A percentile compares a stretch with the other conserved stretches of the same genome.
These are phyloP conservation scores for Scatophagus argus DNA, from an alignment of 2,113 vertebrate species.

Conservation along the genomic window DNA sequence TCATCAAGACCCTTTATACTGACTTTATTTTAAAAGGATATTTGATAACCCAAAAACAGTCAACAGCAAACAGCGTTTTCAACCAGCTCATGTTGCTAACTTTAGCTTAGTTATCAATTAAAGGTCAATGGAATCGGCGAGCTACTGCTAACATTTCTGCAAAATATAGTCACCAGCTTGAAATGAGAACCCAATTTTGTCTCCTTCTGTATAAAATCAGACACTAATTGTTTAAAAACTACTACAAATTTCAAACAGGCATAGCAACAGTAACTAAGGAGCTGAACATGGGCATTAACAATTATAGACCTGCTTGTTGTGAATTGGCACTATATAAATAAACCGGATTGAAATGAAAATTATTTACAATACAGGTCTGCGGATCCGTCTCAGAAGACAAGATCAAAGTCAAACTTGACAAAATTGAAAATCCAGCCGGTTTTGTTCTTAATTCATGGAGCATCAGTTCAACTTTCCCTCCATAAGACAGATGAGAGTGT, in stretches of 20 bases:
- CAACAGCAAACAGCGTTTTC: neutral
- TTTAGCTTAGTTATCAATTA: neutral
- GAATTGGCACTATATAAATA: too few species aligned
- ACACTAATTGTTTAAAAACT: neutral
- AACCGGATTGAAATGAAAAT: too few species aligned
- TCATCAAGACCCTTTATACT: neutral
- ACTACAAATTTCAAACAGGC: neutral
- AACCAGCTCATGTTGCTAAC: neutral
- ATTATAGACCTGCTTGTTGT: too few species aligned
- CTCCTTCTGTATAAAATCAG: neutral
- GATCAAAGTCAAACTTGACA: slow-evolving; percentile 43
- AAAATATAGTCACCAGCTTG: neutral
- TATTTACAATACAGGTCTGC: neutral
- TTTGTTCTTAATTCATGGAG: slow-evolving; percentile 12
- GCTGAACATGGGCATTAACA: neutral
- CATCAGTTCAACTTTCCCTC: slow-evolving; percentile 1
- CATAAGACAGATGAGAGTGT: slow-evolving; percentile 15
- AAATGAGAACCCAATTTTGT: neutral
- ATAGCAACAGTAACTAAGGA: neutral
- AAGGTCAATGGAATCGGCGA: neutral
- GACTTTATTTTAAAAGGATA: neutral
- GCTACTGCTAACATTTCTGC: neutral
- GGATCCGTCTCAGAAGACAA: neutral
- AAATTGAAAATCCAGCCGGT: slow-evolving; percentile 17
- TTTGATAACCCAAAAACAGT: neutral